phyloP scores from a whole-genome alignment of 2,797 vertebrate species.

The Enteromius radiatus region DNA sequence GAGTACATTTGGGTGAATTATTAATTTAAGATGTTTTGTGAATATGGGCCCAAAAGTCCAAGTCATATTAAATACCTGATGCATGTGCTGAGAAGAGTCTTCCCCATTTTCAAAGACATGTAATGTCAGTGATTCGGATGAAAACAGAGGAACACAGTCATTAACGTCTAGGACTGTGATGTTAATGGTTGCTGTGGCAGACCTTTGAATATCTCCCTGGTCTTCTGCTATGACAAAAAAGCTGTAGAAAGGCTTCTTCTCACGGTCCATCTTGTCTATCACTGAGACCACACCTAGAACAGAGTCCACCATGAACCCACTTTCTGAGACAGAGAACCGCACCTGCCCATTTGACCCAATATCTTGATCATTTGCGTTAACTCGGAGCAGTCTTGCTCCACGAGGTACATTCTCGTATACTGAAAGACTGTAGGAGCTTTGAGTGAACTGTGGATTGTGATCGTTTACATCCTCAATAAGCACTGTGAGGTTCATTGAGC shows the following conservation, averaged over 20 bases:
- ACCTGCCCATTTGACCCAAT: constrained; percentile 72
- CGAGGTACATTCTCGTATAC: constrained; percentile 71
- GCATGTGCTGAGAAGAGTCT: constrained; percentile 62
- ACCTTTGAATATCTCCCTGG: constrained; percentile 68
- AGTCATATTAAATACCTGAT: constrained; percentile 66
- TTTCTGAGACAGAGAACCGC: constrained; percentile 66
- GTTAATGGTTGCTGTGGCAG: constrained; percentile 67
- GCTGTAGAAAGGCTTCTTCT: constrained; percentile 68
- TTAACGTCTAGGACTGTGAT: constrained; percentile 77
- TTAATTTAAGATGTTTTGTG: too few species aligned
- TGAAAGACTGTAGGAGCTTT: constrained; percentile 67
- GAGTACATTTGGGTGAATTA: too few species aligned
- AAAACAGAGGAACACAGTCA: constrained; percentile 74
- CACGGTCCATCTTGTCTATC: constrained; percentile 74
- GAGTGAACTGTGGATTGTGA: constrained; percentile 73
- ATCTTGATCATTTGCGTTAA: constrained; percentile 74
- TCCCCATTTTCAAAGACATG: constrained; percentile 73
- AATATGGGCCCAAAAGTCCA: too few species aligned
- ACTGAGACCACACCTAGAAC: constrained; percentile 72
- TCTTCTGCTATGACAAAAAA: constrained; percentile 71
- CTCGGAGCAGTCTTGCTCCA: constrained; percentile 70
- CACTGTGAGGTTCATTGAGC: constrained; percentile 69
- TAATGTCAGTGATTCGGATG: constrained; percentile 66
- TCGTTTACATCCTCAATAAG: constrained; percentile 78
- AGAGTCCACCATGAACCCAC: constrained; percentile 72